Percentiles rank a stretch among this genome's conserved stretches.
These are phyloP conservation scores for Portunus trituberculatus DNA, from an alignment of 1,140 invertebrate genomes.

Conservation along the genomic window DNA sequence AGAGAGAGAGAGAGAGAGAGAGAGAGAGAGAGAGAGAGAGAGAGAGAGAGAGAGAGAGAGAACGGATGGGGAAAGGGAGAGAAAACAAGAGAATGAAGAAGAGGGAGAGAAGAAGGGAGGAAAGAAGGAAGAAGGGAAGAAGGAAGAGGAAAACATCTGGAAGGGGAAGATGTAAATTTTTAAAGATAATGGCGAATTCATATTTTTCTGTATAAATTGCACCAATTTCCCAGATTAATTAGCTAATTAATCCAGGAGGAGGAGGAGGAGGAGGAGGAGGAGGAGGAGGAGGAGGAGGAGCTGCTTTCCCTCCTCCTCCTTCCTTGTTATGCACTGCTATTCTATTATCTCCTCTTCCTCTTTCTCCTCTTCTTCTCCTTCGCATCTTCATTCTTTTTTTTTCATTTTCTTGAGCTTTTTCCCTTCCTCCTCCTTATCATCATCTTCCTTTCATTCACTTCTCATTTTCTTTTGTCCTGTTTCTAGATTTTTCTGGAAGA, in stretches of 20 bases:
- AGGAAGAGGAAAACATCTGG: neutral
- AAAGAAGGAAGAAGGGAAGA: neutral
- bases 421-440: no score
- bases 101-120: neutral
- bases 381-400: no score
- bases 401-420: no score
- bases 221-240: constrained; percentile 14
- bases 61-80: neutral
- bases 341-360: neutral
- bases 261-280: constrained; percentile 15
- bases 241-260: constrained; percentile 3
- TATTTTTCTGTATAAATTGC: constrained; percentile 14
- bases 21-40: no score
- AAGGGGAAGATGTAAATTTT: neutral
- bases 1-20: no score
- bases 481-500: no score
- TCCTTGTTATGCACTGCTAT: neutral
- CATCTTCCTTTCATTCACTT: no score
- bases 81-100: neutral
- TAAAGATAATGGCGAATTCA: neutral
- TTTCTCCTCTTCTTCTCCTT: neutral
- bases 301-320: neutral
- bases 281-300: neutral
- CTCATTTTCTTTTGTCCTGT: no score
- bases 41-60: no score